Evolutionary conservation across 2,888 invertebrate genomes (phyloP).

Genomic region (Tolmerus cingulatus): DNA sequence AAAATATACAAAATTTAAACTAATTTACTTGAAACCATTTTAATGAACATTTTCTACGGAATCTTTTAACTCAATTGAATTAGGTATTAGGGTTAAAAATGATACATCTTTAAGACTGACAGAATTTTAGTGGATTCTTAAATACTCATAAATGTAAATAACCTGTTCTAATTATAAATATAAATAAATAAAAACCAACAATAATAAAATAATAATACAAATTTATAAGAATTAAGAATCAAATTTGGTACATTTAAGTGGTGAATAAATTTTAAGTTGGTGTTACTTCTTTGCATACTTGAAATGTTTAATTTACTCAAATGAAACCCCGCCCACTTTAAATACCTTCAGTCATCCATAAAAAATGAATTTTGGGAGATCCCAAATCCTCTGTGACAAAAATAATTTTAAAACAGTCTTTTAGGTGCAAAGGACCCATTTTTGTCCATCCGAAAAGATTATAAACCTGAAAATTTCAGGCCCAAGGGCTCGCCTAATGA

Average conservation of each 20-base stretch:
- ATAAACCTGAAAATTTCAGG: neutral
- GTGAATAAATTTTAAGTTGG: neutral
- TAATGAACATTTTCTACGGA: no score
- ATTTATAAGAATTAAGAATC: no score
- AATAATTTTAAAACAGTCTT: neutral
- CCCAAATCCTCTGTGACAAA: neutral
- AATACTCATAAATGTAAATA: no score
- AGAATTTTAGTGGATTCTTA: no score
- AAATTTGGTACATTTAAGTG: neutral
- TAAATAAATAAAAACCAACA: no score
- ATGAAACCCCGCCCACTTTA: neutral
- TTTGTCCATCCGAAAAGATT: neutral
- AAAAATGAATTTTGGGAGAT: neutral
- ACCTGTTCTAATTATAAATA: no score
- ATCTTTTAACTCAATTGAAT: no score
- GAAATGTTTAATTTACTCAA: neutral
- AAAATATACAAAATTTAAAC: no score
- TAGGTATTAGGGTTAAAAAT: no score
- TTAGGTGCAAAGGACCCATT: neutral
- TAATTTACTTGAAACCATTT: no score
- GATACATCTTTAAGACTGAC: no score
- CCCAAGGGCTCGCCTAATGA: neutral
- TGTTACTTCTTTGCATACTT: neutral
- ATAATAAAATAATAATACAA: no score
- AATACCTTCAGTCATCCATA: neutral